phyloP scores from a whole-genome alignment of 30 jellyfish, hydroid and myxozoan species.

The Hydractinia symbiolongicarpus region DNA sequence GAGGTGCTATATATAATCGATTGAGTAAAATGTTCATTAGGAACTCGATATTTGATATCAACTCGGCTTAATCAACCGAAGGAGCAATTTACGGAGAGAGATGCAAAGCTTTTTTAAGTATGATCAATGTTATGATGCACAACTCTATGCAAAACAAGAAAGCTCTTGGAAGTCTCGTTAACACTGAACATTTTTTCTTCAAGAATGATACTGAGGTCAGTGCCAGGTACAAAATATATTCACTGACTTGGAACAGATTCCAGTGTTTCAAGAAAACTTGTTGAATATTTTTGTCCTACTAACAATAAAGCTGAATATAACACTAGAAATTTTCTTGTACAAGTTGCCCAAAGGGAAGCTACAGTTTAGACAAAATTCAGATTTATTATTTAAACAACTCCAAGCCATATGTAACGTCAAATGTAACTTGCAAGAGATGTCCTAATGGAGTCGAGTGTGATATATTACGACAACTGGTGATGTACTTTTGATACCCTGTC shows the following conservation, averaged over 20 bases:
- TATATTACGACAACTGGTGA: background rate
- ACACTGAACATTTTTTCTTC: background rate
- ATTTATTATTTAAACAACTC: background rate
- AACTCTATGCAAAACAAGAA: background rate
- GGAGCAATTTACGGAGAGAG: background rate
- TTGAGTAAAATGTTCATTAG: background rate
- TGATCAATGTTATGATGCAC: background rate
- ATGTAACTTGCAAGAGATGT: background rate
- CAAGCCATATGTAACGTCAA: background rate
- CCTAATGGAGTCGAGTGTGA: background rate
- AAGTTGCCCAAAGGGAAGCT: background rate
- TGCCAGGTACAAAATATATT: background rate
- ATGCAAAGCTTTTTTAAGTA: background rate
- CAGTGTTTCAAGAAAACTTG: background rate
- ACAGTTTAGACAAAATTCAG: background rate
- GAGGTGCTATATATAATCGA: constrained; percentile 9
- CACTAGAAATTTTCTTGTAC: background rate
- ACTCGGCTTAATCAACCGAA: background rate
- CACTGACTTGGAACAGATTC: background rate
- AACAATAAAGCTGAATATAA: background rate
- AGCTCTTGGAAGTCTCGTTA: background rate
- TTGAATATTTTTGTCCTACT: background rate
- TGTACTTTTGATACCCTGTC: constrained; percentile 5
- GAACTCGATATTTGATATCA: background rate
- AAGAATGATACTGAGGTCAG: background rate